Evolutionary conservation across 1,140 invertebrate genomes (phyloP), one percentile per base, ranked within the genome.

Genomic region (Zophobas atratus): DNA sequence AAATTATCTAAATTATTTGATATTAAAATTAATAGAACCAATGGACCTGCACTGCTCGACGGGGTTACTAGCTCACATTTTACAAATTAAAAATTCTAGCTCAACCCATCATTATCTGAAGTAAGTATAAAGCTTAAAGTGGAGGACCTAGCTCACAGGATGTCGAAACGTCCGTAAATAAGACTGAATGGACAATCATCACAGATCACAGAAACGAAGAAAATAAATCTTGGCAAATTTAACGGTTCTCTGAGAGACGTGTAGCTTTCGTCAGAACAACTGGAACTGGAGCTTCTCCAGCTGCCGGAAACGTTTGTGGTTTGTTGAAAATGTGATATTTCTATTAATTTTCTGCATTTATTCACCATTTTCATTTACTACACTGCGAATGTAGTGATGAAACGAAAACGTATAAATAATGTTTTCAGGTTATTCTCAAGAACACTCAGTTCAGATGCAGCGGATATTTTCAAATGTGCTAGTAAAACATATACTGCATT

Each of bases 41-140:
- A 51, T 20, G 6, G 6, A 20, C 6, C 2, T 51, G 3, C 6
- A 6, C n/a, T 51, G 20, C 49, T 51, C 2, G n/a, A 51, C 20
- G 49, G 49, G 20, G 4, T n/a, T 51, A n/a, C 20, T 51, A 51
- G 8, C 8, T 46, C 8, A 20, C 20, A 20, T 20, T 20, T 20
- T 20, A 20, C 20, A 20, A 20, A 51, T n/a, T 51, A 20, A n/a
- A n/a, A 2, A n/a, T 51, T 4, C 20, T 20, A 51, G 49, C 49
- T n/a, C 49, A 51, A 51, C 49, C 49, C n/a, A n/a, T n/a, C n/a
- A 51, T 51, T 4, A 51, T 51, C 20, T 51, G 6, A 20, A 51
- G 20, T 8, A 4, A 46, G 49, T 51, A 51, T 51, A 20, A 51
- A 20, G 20, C 3, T 51, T 2, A 2, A 2, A 20, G 2, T 51